A percentile compares a stretch with the other conserved stretches of the same genome.
Evolutionary conservation across 2,888 invertebrate genomes (phyloP).

Genomic region (Xylocampa areola): DNA sequence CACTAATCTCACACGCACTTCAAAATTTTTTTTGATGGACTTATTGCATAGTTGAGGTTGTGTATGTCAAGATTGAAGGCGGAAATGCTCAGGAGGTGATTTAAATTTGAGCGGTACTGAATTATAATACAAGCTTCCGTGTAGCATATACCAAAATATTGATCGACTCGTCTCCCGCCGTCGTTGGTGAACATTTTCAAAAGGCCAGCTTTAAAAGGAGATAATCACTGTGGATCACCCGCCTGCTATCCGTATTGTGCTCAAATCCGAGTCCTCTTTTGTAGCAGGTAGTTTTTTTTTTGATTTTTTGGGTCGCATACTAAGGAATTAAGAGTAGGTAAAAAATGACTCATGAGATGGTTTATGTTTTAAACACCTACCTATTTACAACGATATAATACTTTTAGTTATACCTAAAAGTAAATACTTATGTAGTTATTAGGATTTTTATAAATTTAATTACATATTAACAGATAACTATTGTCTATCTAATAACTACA

Average conservation of each 20-base stretch:
- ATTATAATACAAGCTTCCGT: constrained; percentile 80
- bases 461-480: too few relatives aligned
- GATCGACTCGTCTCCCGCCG: constrained; percentile 80
- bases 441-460: too few relatives aligned
- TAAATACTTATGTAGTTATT: too few relatives aligned
- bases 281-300: constrained; percentile 86
- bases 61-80: constrained; percentile 46
- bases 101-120: constrained; percentile 79
- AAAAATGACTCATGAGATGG: constrained; percentile 64
- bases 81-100: constrained; percentile 59
- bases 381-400: too few relatives aligned
- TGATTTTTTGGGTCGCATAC: constrained; percentile 79
- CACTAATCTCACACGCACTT: constrained; percentile 74
- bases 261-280: constrained; percentile 75
- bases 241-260: constrained; percentile 76
- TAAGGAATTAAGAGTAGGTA: constrained; percentile 62
- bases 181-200: constrained; percentile 78
- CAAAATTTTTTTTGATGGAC: constrained; percentile 70
- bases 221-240: constrained; percentile 81
- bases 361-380: neutral
- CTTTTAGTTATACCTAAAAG: too few relatives aligned
- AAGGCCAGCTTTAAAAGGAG: constrained; percentile 70
- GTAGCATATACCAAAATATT: constrained; percentile 82
- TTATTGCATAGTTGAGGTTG: constrained; percentile 62
- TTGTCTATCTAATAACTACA: too few relatives aligned